phyloP scores from a whole-genome alignment of 2,888 invertebrate genomes.

The Ornithoptera priamus region DNA sequence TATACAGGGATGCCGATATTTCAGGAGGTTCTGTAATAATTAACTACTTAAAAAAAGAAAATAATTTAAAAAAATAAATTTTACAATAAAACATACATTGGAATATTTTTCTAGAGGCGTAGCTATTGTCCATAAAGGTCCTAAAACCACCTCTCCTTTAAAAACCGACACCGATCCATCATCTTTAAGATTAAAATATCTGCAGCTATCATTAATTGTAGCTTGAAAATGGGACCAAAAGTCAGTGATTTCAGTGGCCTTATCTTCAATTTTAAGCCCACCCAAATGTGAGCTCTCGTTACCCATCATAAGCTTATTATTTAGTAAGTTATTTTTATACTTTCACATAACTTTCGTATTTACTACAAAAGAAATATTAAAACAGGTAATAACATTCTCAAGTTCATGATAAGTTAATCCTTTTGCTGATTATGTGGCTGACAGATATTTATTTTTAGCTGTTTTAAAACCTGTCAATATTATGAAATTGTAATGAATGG shows the following conservation, averaged over 20 bases:
- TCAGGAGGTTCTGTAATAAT: slow-evolving; percentile 87
- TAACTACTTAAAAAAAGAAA: not conserved
- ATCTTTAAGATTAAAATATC: slow-evolving; percentile 74
- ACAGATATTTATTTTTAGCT: not conserved
- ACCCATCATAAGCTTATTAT: slow-evolving; percentile 81
- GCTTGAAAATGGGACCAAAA: slow-evolving; percentile 88
- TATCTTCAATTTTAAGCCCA: slow-evolving; percentile 87
- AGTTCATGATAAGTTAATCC: not conserved
- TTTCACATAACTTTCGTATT: not conserved
- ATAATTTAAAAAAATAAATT: slow-evolving; percentile 4
- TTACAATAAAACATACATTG: slow-evolving; percentile 80
- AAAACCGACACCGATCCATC: slow-evolving; percentile 86
- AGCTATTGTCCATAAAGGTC: slow-evolving; percentile 82
- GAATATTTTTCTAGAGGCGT: slow-evolving; percentile 88
- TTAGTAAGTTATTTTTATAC: not conserved
- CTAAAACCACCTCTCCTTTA: slow-evolving; percentile 85
- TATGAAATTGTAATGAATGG: not conserved
- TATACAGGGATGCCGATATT: slow-evolving; percentile 92
- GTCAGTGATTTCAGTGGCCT: slow-evolving; percentile 87
- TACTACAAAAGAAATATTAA: not conserved
- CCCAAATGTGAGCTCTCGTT: slow-evolving; percentile 86
- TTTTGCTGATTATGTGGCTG: slow-evolving; percentile 13
- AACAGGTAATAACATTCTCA: not conserved
- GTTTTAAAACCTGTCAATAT: not conserved
- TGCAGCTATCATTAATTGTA: slow-evolving; percentile 78